Evolutionary conservation across 2,888 invertebrate species (phyloP), one percentile per base, ranked within the genome.

Genomic region (Scaptomyza polygonia): DNA sequence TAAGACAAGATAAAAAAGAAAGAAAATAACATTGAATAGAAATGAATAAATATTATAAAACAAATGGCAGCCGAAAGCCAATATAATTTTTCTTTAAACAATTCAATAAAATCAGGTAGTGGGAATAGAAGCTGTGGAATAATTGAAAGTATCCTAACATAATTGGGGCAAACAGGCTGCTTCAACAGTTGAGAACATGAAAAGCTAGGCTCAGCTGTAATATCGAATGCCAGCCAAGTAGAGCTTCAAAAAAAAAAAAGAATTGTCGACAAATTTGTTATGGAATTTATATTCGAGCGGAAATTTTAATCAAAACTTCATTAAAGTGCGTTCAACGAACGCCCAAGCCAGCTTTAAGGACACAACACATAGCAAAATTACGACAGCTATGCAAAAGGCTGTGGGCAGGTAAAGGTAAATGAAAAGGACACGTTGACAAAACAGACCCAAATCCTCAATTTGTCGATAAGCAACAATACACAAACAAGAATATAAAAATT

Each of bases 241-340:
- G 59, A 62, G 55, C 63, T 61, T 8, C 25, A 25, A 25, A 25
- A 5, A 25, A 25, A 25, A 25, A 5, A 25, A 5, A 25, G n/a
- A n/a, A n/a, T n/a, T 5, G 18, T 45, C 48, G 57, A 67, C 51
- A 63, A 65, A 72, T 72, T 71, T 62, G 53, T 39, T 54, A 44
- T 25, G 45, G 44, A 57, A 69, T 51, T 58, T 63, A 76, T 61
- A 73, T 76, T 73, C 30, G 48, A 55, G 77, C 62, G 47, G 64
- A 58, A 84, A 84, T 79, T 86, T 84, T 81, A 77, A 86, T 84
- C 84, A 84, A 84, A 84, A 80, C 69, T 71, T 80, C 69, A 77
- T 74, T 73, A 72, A 43, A 56, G 32, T 9, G 14, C 21, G 45
- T 21, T 9, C 32, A n/a, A 8, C 29, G 8, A 8, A n/a, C 8